Evolutionary conservation across 2,888 invertebrate genomes (phyloP), one percentile per base, ranked within the genome.

Genomic region (Torymus aiolomorphi): DNA sequence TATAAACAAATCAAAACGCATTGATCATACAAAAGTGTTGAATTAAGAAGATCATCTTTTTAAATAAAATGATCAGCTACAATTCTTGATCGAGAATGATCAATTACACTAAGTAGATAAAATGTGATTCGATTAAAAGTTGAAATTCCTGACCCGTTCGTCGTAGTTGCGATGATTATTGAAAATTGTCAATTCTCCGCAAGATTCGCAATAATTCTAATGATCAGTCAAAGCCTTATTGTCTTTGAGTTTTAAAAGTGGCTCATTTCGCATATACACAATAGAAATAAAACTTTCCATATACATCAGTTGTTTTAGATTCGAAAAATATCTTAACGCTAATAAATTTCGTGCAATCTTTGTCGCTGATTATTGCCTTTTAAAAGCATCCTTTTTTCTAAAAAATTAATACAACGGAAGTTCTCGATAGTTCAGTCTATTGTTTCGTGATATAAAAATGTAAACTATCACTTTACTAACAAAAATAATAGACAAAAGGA

Each of bases 161-260:
- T 61, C n/a, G 61, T 24, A 72, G 49, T 54, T 31, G n/a, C 52
- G n/a, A 66, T 65, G 20, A 59, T 59, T 66, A 16, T 66, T 16
- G 24, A 42, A 62, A 71, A 65, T 57, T 57, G 31, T 63, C 24
- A 71, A 77, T 70, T 59, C 16, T 62, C 13, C 51, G 11, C 18
- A 65, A 3, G 57, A 69, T 73, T 62, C 13, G 10, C 49, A 14
- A 80, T 76, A 70, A 42, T 69, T 67, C 81, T 82, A 83, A 81
- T 82, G 79, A 83, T 85, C 85, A 84, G 84, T 86, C 84, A 71
- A 85, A 84, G 84, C 62, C 75, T 88, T 88, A 88, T 88, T 88
- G 88, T 88, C 88, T 84, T 86, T 79, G 83, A 80, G 72, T 83
- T 81, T 82, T 82, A 54, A 18, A 78, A 69, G 65, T 62, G 61